Percentiles rank a stretch among this genome's conserved stretches.
These are phyloP conservation scores for Drosophila miranda DNA, from an alignment of 1,140 invertebrate genomes.

Conservation along the genomic window DNA sequence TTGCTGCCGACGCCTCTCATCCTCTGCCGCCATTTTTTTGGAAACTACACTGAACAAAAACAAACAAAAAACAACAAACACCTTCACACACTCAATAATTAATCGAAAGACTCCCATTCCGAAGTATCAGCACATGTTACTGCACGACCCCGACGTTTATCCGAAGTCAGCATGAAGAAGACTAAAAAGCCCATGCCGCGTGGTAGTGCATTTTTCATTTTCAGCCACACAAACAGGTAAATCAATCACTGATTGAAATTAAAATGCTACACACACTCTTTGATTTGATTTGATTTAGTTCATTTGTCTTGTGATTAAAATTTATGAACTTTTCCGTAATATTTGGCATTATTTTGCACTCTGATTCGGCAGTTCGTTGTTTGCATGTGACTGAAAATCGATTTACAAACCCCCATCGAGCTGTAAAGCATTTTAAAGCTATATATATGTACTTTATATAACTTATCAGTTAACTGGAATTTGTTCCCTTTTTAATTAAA, in stretches of 20 bases:
- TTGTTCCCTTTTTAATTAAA: constrained; percentile 8
- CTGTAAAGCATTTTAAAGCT: constrained; percentile 23
- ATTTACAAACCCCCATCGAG: constrained; percentile 32
- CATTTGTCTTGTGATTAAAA: constrained; percentile 48
- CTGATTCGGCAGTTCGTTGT: constrained; percentile 34
- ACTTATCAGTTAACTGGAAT: constrained; percentile 2
- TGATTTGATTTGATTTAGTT: constrained; percentile 35
- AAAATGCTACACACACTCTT: constrained; percentile 20
- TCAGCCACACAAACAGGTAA: constrained; percentile 96
- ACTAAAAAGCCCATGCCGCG: constrained; percentile 97
- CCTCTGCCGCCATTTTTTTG: constrained; percentile 22
- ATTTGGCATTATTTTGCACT: constrained; percentile 28
- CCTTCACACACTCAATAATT: constrained; percentile 52
- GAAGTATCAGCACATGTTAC: constrained; percentile 82
- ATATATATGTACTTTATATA: constrained; percentile 40
- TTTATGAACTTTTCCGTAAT: constrained; percentile 21
- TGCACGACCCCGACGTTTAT: constrained; percentile 93
- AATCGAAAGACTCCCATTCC: constrained; percentile 78
- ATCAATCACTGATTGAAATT: constrained; percentile 47
- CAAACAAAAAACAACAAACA: constrained; percentile 27
- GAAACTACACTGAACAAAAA: constrained; percentile 33
- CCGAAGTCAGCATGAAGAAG: constrained; percentile 93
- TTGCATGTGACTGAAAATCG: constrained; percentile 32
- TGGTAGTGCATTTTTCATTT: constrained; percentile 97
- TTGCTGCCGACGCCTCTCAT: constrained; percentile 61